A percentile compares a stretch with the other conserved stretches of the same genome.
phyloP scores from a whole-genome alignment of 2,888 invertebrate genomes.

The Sphaerophoria rueppellii region DNA sequence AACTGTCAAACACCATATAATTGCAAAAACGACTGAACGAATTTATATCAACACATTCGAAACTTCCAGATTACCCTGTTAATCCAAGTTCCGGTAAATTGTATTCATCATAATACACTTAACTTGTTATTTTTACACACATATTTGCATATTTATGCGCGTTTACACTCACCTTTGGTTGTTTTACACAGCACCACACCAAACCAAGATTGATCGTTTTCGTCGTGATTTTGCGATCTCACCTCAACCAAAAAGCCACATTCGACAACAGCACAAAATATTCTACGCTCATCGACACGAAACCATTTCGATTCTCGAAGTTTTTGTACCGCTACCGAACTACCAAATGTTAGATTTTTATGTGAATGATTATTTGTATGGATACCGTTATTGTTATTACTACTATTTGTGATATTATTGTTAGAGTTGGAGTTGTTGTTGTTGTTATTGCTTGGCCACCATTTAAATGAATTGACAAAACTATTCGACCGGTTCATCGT shows the following conservation, averaged over 20 bases:
- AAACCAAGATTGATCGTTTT: conserved; percentile 83
- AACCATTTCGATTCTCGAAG: conserved; percentile 90
- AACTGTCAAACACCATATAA: too few species aligned
- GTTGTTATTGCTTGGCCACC: conserved; percentile 80
- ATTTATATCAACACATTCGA: neutral
- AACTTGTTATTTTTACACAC: neutral
- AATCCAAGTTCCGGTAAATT: conserved; percentile 26
- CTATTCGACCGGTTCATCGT: conserved; percentile 81
- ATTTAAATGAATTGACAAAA: conserved; percentile 81
- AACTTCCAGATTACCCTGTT: neutral
- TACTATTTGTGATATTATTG: conserved; percentile 49
- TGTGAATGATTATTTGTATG: conserved; percentile 76
- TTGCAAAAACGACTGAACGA: neutral
- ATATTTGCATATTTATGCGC: neutral
- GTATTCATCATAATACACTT: neutral
- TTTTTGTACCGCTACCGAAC: conserved; percentile 88
- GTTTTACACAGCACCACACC: conserved; percentile 88
- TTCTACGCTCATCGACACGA: conserved; percentile 87
- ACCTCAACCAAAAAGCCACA: conserved; percentile 89
- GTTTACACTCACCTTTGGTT: conserved; percentile 85
- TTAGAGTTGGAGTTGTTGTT: conserved; percentile 45
- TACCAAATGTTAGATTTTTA: conserved; percentile 83
- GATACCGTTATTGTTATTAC: conserved; percentile 80
- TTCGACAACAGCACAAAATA: conserved; percentile 88
- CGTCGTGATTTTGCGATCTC: conserved; percentile 82